Evolutionary conservation across 2,797 vertebrate species (phyloP).

Genomic region (Pipistrellus pygmaeus): DNA sequence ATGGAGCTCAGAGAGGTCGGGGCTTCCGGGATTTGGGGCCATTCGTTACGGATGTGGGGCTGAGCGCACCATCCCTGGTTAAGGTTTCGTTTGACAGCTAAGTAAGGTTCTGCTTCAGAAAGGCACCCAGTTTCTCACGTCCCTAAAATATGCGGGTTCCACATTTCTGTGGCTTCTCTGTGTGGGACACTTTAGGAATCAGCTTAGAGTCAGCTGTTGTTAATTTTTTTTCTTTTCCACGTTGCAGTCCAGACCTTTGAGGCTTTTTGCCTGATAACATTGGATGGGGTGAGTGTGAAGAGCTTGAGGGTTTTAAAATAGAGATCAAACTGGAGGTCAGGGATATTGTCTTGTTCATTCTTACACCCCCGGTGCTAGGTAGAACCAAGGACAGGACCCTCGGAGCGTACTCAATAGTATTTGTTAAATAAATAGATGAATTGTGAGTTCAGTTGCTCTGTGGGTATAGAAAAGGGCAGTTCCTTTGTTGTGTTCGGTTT

Average conservation of each 20-base stretch:
- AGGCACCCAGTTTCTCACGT: background rate
- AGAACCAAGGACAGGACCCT: background rate
- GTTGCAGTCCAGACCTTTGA: background rate
- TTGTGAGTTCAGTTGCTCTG: background rate
- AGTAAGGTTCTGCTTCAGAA: background rate
- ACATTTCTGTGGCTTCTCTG: background rate
- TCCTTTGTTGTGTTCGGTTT: background rate
- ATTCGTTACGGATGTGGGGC: background rate
- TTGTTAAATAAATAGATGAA: background rate
- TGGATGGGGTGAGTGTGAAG: background rate
- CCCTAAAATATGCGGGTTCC: too few species aligned
- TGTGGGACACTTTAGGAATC: background rate
- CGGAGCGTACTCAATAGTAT: background rate
- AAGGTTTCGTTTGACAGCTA: background rate
- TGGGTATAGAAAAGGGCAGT: background rate
- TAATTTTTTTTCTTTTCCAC: background rate
- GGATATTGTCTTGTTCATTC: background rate
- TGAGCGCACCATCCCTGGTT: background rate
- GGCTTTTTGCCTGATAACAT: conserved; percentile 24
- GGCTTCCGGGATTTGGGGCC: background rate
- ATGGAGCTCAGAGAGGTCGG: conserved; percentile 97
- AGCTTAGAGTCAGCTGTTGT: background rate
- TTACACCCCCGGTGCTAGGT: background rate
- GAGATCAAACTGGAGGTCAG: background rate
- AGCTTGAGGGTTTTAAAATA: background rate